Evolutionary conservation across 2,113 vertebrate species (phyloP).

Genomic region (Semicossyphus pulcher): DNA sequence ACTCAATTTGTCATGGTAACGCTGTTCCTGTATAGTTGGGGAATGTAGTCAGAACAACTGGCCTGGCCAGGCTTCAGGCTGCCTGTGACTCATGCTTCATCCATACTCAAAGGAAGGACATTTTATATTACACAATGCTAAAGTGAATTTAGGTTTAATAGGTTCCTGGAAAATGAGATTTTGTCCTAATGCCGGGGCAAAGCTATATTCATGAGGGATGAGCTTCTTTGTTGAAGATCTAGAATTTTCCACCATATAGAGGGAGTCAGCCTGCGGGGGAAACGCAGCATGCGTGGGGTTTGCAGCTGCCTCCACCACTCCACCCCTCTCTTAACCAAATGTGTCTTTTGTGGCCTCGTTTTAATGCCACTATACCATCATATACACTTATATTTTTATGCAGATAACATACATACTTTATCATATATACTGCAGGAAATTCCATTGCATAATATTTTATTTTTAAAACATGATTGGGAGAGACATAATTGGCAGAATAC

Average conservation of each 20-base stretch:
- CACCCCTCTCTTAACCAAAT: not conserved
- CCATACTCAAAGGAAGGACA: constrained; percentile 66
- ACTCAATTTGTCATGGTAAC: constrained; percentile 48
- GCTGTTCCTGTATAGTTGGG: constrained; percentile 1
- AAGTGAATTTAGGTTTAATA: constrained; percentile 69
- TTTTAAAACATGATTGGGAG: not conserved
- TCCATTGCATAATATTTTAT: not conserved
- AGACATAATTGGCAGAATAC: not conserved
- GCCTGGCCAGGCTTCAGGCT: constrained; percentile 14
- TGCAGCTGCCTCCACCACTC: not conserved
- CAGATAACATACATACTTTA: not conserved
- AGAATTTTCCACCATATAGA: constrained; percentile 2
- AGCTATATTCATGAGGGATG: constrained; percentile 57
- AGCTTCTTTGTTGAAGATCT: constrained; percentile 35
- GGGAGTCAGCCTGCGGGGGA: not conserved
- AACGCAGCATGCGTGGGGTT: not conserved
- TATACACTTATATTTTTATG: not conserved
- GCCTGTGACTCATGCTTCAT: constrained; percentile 69
- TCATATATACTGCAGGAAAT: not conserved
- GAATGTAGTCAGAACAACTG: constrained; percentile 14
- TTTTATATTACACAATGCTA: constrained; percentile 67
- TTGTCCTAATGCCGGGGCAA: constrained; percentile 64
- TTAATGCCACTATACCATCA: not conserved
- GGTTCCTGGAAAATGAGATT: constrained; percentile 73
- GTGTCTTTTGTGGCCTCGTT: not conserved